Conservation (phyloP, 2,888 invertebrate species). For the Drosophila paranaensis region DNA sequence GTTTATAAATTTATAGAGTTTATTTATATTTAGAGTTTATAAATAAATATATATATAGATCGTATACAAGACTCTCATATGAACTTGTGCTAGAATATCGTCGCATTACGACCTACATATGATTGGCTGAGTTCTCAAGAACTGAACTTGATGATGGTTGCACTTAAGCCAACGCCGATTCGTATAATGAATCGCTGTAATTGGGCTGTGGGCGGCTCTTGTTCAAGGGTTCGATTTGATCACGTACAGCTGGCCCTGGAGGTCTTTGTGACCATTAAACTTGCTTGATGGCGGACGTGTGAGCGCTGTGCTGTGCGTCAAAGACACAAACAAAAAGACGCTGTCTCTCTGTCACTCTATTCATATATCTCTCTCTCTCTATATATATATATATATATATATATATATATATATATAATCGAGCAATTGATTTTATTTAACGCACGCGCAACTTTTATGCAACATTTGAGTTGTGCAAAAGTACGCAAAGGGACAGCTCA, state of each 20-base stretch:
- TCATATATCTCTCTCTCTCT: not conserved
- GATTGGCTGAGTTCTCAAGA: not conserved
- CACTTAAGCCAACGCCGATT: not conserved
- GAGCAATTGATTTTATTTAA: constrained; percentile 72
- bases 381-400: rapidly evolving
- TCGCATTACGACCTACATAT: not conserved
- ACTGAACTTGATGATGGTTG: not conserved
- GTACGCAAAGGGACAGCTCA: constrained; percentile 29
- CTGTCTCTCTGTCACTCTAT: not conserved
- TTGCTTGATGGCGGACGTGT: constrained; percentile 44
- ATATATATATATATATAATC: constrained; percentile 18
- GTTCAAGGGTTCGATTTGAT: constrained; percentile 42
- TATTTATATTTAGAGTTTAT: too few species aligned
- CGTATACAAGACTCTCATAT: not conserved
- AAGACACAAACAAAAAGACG: constrained; percentile 12
- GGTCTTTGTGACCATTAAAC: constrained; percentile 60
- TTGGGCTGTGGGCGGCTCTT: constrained; percentile 34
- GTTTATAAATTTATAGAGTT: not conserved
- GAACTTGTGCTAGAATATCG: not conserved
- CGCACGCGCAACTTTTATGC: constrained; percentile 64
- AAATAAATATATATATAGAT: not conserved
- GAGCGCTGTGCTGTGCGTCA: constrained; percentile 1
- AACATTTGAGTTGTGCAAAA: constrained; percentile 54
- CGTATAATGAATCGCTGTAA: not conserved
- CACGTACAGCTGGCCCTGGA: constrained; percentile 51